Percentiles rank a stretch among this genome's conserved stretches.
These are phyloP conservation scores for Ptychodera flava DNA, from an alignment of 35 echinoderm and acorn worm species.

Conservation along the genomic window DNA sequence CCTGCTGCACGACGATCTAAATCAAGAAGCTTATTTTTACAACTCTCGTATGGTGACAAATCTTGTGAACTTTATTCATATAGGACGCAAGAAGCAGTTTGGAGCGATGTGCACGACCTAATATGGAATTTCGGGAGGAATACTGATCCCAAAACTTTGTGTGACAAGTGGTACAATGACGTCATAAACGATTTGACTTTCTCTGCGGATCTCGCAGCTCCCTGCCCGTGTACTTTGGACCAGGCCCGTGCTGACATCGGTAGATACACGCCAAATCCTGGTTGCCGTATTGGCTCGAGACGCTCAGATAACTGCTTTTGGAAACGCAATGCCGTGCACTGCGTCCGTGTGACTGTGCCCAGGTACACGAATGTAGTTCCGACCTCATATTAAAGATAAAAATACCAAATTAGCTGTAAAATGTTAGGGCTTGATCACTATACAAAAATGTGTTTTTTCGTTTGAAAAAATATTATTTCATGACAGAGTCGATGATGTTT, in stretches of 20 bases:
- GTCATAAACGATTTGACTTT: too few species aligned
- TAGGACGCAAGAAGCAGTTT: too few species aligned
- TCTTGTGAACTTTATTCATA: too few species aligned
- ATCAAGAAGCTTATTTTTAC: too few species aligned
- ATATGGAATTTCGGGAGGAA: too few species aligned
- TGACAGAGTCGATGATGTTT: not conserved
- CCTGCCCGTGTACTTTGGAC: conserved; percentile 19
- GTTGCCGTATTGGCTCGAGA: conserved; percentile 11
- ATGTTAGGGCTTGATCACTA: not conserved
- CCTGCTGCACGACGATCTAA: too few species aligned
- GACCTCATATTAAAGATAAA: not conserved
- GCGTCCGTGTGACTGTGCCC: conserved; percentile 44
- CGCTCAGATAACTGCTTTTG: conserved; percentile 7
- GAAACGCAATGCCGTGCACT: conserved; percentile 17
- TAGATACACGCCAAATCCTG: conserved; percentile 5
- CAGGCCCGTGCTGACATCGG: conserved; percentile 24
- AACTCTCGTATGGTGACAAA: too few species aligned
- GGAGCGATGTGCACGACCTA: too few species aligned
- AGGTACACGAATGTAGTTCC: conserved; percentile 36
- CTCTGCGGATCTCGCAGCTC: not conserved
- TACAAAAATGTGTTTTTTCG: not conserved
- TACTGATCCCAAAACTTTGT: too few species aligned
- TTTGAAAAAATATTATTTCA: not conserved
- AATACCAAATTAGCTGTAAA: too few species aligned
- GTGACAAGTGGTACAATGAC: too few species aligned